Base-by-base conservation (phyloP, 2,797 vertebrate species). In the Falco biarmicus region DNA sequence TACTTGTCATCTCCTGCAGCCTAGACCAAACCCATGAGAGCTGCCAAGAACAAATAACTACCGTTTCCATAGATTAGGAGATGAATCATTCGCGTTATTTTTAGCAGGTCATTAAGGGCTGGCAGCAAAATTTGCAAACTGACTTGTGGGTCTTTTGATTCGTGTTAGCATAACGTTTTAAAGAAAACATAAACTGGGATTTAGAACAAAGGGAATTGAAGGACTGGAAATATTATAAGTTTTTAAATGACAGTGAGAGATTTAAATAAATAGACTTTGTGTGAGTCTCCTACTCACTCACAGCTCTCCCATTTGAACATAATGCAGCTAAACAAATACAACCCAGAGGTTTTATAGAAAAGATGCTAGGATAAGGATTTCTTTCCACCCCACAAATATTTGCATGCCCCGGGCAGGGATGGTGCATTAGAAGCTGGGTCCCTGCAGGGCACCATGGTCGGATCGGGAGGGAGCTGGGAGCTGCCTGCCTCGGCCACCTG, bases 21-120 rank as follows among this genome's bases (percentile, higher is more conserved):
- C 78, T 81, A 73, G 59, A 10, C n/a, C 74, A 25, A 70, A 10
- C 34, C 60, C 65, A 15, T 61, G 74, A 22, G 50, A 77, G 73
- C 89, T 68, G 91, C 94, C 90, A 87, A 45, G 77, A 79, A 29
- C 92, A 88, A 81, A 95, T 65, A 57, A 87, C 69, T 87, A 69
- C 80, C 13, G 50, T 82, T 89, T 94, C 86, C 91, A 90, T 51
- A 41, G 93, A 84, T 56, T 3, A 54, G 80, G 50, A 73, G 93
- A 84, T 96, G 89, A 96, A 93, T 95, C 94, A 96, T 3, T 66
- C 16, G 13, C 0, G 26, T 32, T 97, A 95, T 95, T 94, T 96
- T 96, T 95, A 95, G 96, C 89, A 87, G 95, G 76, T 96, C 79
- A 61, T 93, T 96, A 93, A 77, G 75, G 87, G 79, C 87, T 85